Evolutionary conservation across 2,113 vertebrate species (phyloP).

Genomic region (Octodon degus): DNA sequence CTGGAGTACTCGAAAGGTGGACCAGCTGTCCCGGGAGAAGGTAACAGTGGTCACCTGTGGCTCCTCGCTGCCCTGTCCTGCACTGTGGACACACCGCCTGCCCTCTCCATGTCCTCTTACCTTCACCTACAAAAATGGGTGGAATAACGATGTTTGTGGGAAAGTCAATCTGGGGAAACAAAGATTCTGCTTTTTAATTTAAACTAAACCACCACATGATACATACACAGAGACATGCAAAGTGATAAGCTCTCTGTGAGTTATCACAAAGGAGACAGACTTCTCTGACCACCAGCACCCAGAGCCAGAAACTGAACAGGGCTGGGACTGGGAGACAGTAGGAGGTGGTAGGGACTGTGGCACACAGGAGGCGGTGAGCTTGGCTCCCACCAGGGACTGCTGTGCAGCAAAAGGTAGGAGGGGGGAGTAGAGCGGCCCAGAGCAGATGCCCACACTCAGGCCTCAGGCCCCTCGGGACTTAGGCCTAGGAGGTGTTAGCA

Average conservation of each 20-base stretch:
- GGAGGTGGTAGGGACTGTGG: too few species aligned
- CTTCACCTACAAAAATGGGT: background rate
- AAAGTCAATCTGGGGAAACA: background rate
- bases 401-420: background rate
- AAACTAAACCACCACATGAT: background rate
- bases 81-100: background rate
- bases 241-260: background rate
- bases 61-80: background rate
- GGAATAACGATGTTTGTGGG: background rate
- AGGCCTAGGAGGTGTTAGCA: background rate
- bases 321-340: rapidly evolving
- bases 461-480: background rate
- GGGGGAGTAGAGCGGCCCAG: background rate
- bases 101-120: background rate
- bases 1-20: background rate
- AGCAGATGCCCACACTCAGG: background rate
- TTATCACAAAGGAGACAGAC: background rate
- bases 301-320: background rate
- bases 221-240: background rate
- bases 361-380: background rate
- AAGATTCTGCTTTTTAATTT: constrained; percentile 10
- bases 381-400: background rate
- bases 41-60: background rate
- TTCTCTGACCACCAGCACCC: background rate
- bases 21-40: background rate